Evolutionary conservation across 1,140 invertebrate genomes (phyloP).

Genomic region (Drosophila ficusphila): DNA sequence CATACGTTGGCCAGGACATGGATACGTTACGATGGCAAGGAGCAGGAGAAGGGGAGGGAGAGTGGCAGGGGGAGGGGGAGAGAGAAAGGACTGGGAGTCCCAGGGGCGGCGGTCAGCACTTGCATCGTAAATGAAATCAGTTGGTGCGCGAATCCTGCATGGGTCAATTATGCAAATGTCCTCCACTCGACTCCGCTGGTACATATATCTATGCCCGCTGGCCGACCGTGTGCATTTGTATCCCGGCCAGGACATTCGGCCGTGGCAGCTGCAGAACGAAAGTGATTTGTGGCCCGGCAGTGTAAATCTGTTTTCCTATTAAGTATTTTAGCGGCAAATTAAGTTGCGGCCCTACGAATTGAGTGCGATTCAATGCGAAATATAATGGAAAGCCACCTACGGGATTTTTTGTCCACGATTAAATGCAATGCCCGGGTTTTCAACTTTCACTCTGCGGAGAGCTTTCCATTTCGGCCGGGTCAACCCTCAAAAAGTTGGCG

Average conservation of each 20-base stretch:
- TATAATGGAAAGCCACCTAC: neutral
- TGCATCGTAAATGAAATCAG: conserved; percentile 79
- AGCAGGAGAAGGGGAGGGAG: neutral
- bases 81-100: neutral
- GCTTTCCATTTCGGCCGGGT: conserved; percentile 67
- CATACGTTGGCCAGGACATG: conserved; percentile 73
- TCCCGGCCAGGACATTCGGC: conserved; percentile 41
- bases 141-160: conserved; percentile 82
- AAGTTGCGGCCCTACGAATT: conserved; percentile 44
- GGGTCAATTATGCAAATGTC: conserved; percentile 82
- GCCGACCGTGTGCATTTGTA: conserved; percentile 8
- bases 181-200: conserved; percentile 38
- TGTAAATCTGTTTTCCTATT: conserved; percentile 80
- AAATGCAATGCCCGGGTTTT: conserved; percentile 39
- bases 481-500: conserved; percentile 48
- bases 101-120: conserved; percentile 3
- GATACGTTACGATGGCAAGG: conserved; percentile 44
- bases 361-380: neutral
- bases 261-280: conserved; percentile 51
- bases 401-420: conserved; percentile 1
- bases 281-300: conserved; percentile 79
- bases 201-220: conserved; percentile 3
- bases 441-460: conserved; percentile 65
- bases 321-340: conserved; percentile 82
- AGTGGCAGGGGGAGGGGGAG: neutral